phyloP scores from a whole-genome alignment of 2,797 vertebrate species.

The Jordanella pulchra region DNA sequence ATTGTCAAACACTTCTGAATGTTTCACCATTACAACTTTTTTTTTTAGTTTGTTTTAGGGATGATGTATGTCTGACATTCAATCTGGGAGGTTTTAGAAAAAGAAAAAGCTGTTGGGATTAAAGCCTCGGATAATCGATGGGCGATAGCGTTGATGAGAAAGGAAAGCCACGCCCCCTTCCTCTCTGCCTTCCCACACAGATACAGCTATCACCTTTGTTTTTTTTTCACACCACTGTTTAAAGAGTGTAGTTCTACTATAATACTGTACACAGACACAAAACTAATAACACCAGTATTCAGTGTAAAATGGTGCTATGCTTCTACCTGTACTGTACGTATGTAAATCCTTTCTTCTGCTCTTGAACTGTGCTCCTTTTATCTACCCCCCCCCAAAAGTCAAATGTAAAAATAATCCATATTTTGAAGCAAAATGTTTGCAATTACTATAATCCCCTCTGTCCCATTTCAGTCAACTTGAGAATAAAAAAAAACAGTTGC shows the following conservation, averaged over 20 bases:
- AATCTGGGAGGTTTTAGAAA: conserved; percentile 7
- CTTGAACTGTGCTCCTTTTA: conserved; percentile 76
- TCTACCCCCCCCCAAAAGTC: conserved; percentile 71
- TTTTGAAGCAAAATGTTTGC: conserved; percentile 76
- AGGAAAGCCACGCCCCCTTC: conserved; percentile 22
- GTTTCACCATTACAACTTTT: conserved; percentile 35
- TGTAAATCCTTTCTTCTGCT: conserved; percentile 70
- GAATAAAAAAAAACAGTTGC: conserved; percentile 74
- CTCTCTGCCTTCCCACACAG: conserved; percentile 16
- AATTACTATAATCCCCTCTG: conserved; percentile 63
- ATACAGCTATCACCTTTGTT: conserved; percentile 51
- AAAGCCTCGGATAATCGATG: conserved; percentile 56
- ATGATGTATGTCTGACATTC: conserved; percentile 19
- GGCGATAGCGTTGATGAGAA: conserved; percentile 30
- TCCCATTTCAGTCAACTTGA: conserved; percentile 73
- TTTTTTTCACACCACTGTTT: conserved; percentile 44
- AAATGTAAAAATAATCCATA: conserved; percentile 74
- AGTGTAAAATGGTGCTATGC: conserved; percentile 80
- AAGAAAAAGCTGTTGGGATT: conserved; percentile 16
- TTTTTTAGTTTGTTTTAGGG: not conserved
- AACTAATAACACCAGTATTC: conserved; percentile 73
- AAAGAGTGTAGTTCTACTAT: conserved; percentile 56
- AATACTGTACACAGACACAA: conserved; percentile 70
- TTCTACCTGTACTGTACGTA: conserved; percentile 76
- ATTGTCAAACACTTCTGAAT: conserved; percentile 46